Evolutionary conservation across 2,888 invertebrate genomes (phyloP), one percentile per base, ranked within the genome.

Genomic region (Stenoptilia bipunctidactyla): DNA sequence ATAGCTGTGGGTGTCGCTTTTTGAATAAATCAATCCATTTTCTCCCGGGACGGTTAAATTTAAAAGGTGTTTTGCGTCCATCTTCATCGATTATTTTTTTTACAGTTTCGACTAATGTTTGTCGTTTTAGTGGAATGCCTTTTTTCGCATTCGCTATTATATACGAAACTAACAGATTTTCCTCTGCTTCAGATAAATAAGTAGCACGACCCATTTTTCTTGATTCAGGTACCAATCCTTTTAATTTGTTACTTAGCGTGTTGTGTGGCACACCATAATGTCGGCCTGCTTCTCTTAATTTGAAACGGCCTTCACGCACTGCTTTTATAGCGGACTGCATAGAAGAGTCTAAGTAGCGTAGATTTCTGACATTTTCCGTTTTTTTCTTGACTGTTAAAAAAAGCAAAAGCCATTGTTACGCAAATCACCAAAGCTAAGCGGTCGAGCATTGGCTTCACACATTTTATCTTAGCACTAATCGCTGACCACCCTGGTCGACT

Each of bases 11-110:
- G 37, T 47, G 39, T 34, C 42, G 36, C 42, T 46, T 49, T 27
- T 43, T 27, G 40, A 45, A 46, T n/a, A 27, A 38, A 13, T 27
- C 4, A 42, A 44, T 41, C 48, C 46, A 48, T 41, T 41, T 45
- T 40, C 41, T 36, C 20, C 41, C 44, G 12, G 43, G 46, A 10
- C 38, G 36, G 40, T 43, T 44, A 6, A 40, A 36, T 40, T 43
- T 48, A 45, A 46, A 48, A 14, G 44, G 45, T 40, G 39, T 39
- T 43, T 43, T 36, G 27, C 37, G 36, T 33, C 42, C 37, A 36
- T 36, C 39, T 13, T 45, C 41, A 15, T 13, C 42, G 36, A 46
- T 42, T 15, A 42, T 45, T 30, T 46, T 36, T 15, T 44, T 30
- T 36, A 48, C 44, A 33, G 42, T 42, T 5, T 33, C 33, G 12